A percentile compares a stretch with the other conserved stretches of the same genome.
Evolutionary conservation across 2,797 vertebrate species (phyloP).

Genomic region (Aphelocoma californica): DNA sequence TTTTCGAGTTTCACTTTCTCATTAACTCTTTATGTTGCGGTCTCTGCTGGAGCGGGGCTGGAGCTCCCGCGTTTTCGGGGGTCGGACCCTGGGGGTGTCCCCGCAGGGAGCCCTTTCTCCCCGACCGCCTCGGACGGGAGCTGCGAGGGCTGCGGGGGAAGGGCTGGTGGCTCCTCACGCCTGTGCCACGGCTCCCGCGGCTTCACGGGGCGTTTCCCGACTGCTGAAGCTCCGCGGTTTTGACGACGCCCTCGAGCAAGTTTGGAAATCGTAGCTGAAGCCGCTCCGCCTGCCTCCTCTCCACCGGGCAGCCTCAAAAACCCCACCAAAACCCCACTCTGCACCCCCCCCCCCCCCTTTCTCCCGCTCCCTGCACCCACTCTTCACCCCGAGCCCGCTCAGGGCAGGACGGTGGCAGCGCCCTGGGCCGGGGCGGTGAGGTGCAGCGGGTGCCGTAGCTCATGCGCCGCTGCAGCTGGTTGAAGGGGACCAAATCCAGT

Average conservation of each 20-base stretch:
- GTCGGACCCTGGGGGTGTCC: rapidly evolving
- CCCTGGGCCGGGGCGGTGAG: background rate
- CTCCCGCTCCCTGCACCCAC: rapidly evolving
- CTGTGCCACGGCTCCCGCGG: rapidly evolving
- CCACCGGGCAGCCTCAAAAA: background rate
- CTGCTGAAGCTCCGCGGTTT: rapidly evolving
- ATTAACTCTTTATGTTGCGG: rapidly evolving
- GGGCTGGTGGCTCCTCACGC: rapidly evolving
- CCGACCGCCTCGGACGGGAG: rapidly evolving
- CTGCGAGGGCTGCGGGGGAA: rapidly evolving
- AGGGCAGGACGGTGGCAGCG: rapidly evolving
- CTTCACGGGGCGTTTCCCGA: rapidly evolving
- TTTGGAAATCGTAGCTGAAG: rapidly evolving
- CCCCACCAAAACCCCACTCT: rapidly evolving
- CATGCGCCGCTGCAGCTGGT: conserved; percentile 72
- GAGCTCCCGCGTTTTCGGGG: rapidly evolving
- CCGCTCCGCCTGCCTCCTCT: rapidly evolving
- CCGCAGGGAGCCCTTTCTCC: rapidly evolving
- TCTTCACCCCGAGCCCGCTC: background rate
- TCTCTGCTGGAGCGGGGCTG: rapidly evolving
- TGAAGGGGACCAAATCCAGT: conserved; percentile 80
- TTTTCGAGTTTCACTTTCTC: rapidly evolving
- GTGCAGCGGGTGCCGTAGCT: background rate
- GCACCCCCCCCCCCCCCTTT: rapidly evolving
- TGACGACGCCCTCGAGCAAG: rapidly evolving